phyloP scores from a whole-genome alignment of 2,113 vertebrate genomes.

The Aspidoscelis tigris region DNA sequence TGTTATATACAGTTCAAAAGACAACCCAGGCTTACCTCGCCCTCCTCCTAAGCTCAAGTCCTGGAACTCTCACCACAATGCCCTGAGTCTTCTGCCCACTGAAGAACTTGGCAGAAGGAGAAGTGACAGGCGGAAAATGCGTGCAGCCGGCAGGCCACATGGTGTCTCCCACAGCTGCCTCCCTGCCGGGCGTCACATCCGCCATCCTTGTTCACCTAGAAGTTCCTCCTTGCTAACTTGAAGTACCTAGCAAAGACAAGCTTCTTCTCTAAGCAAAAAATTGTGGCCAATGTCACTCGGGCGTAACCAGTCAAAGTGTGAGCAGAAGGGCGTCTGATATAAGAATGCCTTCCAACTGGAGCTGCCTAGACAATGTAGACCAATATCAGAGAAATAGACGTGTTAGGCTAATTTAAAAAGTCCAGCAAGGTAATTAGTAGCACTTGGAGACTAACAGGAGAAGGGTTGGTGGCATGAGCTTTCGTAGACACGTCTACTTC shows the following conservation, averaged over 20 bases:
- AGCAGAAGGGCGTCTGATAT: neutral
- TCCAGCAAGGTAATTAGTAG: too few species aligned
- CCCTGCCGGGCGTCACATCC: conserved; percentile 28
- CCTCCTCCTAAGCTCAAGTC: neutral
- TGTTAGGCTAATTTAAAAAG: too few species aligned
- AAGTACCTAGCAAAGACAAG: neutral
- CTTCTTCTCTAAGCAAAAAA: neutral
- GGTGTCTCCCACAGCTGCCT: conserved; percentile 2
- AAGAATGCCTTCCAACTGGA: neutral
- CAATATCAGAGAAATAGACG: too few species aligned
- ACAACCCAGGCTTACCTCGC: neutral
- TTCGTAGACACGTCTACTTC: too few species aligned
- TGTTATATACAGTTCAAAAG: neutral
- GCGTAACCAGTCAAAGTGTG: neutral
- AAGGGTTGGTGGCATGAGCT: too few species aligned
- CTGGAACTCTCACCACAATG: neutral
- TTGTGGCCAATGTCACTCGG: too few species aligned
- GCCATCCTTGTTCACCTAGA: accelerated
- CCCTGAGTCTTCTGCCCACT: accelerated
- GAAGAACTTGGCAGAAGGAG: conserved; percentile 42
- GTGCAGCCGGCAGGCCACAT: neutral
- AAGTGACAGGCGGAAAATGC: neutral
- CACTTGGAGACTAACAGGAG: too few species aligned
- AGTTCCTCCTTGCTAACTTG: neutral
- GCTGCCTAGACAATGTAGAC: neutral